Conservation (phyloP, 2,113 vertebrate genomes). For the Anarrhichthys ocellatus region DNA sequence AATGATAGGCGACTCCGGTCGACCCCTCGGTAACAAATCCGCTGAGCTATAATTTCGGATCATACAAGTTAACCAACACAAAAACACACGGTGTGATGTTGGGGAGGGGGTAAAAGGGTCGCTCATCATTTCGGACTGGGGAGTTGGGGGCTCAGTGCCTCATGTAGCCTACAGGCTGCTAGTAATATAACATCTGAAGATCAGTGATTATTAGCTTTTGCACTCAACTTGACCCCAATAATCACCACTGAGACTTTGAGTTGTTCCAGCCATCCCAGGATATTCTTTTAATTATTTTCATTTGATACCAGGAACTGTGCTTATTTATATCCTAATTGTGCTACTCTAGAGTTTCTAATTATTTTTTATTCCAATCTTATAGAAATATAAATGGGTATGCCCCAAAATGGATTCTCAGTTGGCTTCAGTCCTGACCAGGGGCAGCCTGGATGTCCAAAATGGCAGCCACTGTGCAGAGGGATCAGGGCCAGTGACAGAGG, state of each 20-base stretch:
- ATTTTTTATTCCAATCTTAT: slow-evolving; percentile 16
- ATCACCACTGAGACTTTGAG: slow-evolving; percentile 9
- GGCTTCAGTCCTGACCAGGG: slow-evolving; percentile 80
- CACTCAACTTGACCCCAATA: slow-evolving; percentile 59
- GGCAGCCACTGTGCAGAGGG: slow-evolving; percentile 69
- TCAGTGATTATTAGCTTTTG: slow-evolving; percentile 1
- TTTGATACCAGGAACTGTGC: not conserved
- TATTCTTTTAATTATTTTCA: not conserved
- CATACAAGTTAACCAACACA: slow-evolving; percentile 2
- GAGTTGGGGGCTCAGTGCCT: not conserved
- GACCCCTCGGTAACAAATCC: slow-evolving; percentile 18
- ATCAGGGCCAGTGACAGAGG: slow-evolving; percentile 55
- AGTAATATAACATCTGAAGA: not conserved
- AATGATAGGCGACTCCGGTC: slow-evolving; percentile 22
- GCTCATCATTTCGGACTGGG: slow-evolving; percentile 23
- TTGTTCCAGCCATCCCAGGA: not conserved
- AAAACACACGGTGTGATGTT: slow-evolving; percentile 13
- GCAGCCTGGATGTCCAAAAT: slow-evolving; percentile 78
- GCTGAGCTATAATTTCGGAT: slow-evolving; percentile 33
- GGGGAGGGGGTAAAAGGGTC: slow-evolving; percentile 26
- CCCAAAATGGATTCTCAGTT: slow-evolving; percentile 82
- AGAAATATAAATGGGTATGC: slow-evolving; percentile 75
- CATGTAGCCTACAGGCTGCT: not conserved
- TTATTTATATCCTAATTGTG: not conserved
- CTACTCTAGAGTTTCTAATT: slow-evolving; percentile 10